Conservation (phyloP, 2,113 vertebrate genomes). For the Gavialis gangeticus region DNA sequence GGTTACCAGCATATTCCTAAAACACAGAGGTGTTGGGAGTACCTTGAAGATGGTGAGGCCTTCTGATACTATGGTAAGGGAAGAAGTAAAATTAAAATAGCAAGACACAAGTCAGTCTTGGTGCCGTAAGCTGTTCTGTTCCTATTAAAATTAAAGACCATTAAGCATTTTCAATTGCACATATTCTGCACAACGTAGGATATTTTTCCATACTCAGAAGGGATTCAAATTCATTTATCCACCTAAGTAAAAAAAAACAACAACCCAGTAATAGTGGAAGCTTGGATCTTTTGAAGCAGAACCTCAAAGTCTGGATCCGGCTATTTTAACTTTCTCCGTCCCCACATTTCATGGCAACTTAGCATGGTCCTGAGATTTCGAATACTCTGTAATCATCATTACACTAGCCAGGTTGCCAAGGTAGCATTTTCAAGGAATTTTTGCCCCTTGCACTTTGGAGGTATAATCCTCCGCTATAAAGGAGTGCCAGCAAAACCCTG, state of each 20-base stretch:
- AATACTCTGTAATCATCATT: background rate
- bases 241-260: background rate
- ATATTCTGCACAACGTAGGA: background rate
- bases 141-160: rapidly evolving
- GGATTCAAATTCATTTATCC: background rate
- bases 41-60: background rate
- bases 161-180: background rate
- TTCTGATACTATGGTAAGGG: background rate
- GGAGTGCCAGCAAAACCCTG: background rate
- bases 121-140: background rate
- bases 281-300: background rate
- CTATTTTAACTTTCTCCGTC: background rate
- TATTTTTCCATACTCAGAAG: background rate
- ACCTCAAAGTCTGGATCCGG: background rate
- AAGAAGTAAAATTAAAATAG: background rate
- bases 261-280: background rate
- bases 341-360: background rate
- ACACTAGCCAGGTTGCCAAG: background rate
- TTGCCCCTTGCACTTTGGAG: background rate
- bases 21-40: background rate
- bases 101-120: no score
- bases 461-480: background rate
- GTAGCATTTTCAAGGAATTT: background rate
- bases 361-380: background rate
- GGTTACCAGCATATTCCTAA: background rate